Percentiles rank a stretch among this genome's conserved stretches.
These are phyloP conservation scores for Nebria ingens DNA, from an alignment of 1,140 invertebrate species.

Conservation along the genomic window DNA sequence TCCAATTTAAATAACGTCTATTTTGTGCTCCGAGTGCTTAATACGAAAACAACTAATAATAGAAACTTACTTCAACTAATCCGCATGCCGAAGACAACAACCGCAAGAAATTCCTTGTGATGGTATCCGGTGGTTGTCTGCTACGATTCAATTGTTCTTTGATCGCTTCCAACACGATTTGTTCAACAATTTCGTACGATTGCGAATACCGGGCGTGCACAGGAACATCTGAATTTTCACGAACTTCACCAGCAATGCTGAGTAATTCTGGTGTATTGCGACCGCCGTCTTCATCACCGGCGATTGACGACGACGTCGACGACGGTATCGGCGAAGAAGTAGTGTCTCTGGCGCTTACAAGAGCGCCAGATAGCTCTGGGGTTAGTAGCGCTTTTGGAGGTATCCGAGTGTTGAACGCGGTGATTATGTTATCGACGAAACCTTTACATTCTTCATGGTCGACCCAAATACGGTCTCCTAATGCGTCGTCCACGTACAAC, in stretches of 20 bases:
- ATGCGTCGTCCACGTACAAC: constrained; percentile 88
- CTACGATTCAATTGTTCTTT: constrained; percentile 76
- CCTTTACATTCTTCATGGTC: constrained; percentile 83
- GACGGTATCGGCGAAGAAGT: constrained; percentile 35
- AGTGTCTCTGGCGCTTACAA: constrained; percentile 38
- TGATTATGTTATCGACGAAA: constrained; percentile 87
- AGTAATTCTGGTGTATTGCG: neutral
- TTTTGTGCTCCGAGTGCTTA: neutral
- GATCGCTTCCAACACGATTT: constrained; percentile 72
- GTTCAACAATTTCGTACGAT: constrained; percentile 62
- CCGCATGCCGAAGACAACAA: constrained; percentile 76
- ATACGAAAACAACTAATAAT: too few relatives aligned
- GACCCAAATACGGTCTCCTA: constrained; percentile 87
- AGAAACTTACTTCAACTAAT: constrained; percentile 57
- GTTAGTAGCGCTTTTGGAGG: constrained; percentile 51
- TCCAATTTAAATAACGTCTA: neutral
- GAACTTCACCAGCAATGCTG: neutral
- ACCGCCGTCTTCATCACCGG: constrained; percentile 11
- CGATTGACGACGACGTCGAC: constrained; percentile 39
- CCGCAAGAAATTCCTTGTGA: constrained; percentile 79
- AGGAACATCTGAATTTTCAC: constrained; percentile 32
- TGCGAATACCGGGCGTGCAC: constrained; percentile 48
- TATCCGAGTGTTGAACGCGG: constrained; percentile 75
- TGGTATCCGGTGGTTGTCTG: constrained; percentile 75
- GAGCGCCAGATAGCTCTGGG: constrained; percentile 41